Evolutionary conservation across 2,888 invertebrate species (phyloP), one percentile per base, ranked within the genome.

Genomic region (Galerucella nymphaeae): DNA sequence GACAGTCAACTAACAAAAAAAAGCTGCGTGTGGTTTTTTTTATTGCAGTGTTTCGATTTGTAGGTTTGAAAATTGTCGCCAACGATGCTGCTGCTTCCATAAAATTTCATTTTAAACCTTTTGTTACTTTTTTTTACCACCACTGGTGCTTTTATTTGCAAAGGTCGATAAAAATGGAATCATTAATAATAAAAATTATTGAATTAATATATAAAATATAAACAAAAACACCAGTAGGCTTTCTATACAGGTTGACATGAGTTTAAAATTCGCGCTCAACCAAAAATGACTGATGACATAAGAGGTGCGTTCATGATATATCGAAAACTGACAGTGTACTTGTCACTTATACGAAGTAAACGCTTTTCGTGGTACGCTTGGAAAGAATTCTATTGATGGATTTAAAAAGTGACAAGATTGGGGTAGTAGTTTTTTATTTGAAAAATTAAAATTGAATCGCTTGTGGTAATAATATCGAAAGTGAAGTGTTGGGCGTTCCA

Each of bases 401-500:
- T 30, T 30, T 30, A 5, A 30, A 30, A 30, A 23, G 23, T 23
- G 23, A 23, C 23, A 23, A 2, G 23, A 30, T 30, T 30, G 30
- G 30, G 30, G 2, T 8, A 5, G 6, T 4, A 30, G 23, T 30
- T 30, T 30, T n/a, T n/a, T n/a, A n/a, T n/a, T n/a, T n/a, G n/a
- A n/a, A n/a, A n/a, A n/a, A n/a, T n/a, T n/a, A n/a, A n/a, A n/a
- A n/a, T n/a, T n/a, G n/a, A 48, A 16, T 53, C 8, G 16, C 10
- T 53, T n/a, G 18, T 10, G 2, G 16, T n/a, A 16, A 5, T 16
- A 2, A n/a, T 53, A 53, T 53, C n/a, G 16, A 16, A n/a, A 5
- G 16, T n/a, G n/a, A 9, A 10, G 18, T 18, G 18, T 53, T 10
- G 45, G 66, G 58, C 62, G 69, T 38, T 62, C 20, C 53, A 69